phyloP scores from a whole-genome alignment of 2,888 invertebrate genomes.

The Cremastobaeus sp. region DNA sequence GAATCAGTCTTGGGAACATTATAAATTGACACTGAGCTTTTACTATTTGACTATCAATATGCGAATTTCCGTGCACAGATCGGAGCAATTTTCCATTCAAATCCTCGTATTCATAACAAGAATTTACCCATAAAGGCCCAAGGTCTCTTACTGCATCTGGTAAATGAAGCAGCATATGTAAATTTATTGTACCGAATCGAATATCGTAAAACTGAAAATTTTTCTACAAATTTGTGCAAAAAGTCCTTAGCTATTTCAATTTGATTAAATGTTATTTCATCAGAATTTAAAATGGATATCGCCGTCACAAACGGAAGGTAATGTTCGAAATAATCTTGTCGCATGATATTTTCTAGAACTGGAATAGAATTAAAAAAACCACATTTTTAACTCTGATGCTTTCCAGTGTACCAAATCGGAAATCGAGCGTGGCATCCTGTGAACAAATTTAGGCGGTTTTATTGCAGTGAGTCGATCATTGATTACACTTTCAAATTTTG shows the following conservation, averaged over 20 bases:
- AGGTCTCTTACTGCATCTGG: conserved; percentile 25
- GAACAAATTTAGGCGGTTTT: too few species aligned
- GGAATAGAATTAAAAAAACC: conserved; percentile 49
- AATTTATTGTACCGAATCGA: conserved; percentile 32
- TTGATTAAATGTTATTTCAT: conserved; percentile 8
- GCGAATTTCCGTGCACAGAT: conserved; percentile 43
- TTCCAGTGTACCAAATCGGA: too few species aligned
- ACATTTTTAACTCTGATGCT: too few species aligned
- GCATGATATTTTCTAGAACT: conserved; percentile 31
- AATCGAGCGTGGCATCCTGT: too few species aligned
- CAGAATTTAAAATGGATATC: conserved; percentile 17
- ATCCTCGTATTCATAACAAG: conserved; percentile 50
- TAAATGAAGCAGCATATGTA: conserved; percentile 30
- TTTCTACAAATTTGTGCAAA: conserved; percentile 31
- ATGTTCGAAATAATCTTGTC: not conserved
- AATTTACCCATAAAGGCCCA: conserved; percentile 51
- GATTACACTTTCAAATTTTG: conserved; percentile 39
- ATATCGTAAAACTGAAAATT: conserved; percentile 46
- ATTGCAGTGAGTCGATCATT: conserved; percentile 11
- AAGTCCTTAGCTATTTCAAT: conserved; percentile 1
- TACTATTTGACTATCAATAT: conserved; percentile 40
- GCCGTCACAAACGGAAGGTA: not conserved
- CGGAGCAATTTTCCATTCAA: conserved; percentile 25
- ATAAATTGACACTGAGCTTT: conserved; percentile 32
- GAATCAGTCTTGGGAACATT: conserved; percentile 28